Evolutionary conservation across 53 echinoderm and acorn worm species (phyloP).

Genomic region (Apostichopus leukothele): DNA sequence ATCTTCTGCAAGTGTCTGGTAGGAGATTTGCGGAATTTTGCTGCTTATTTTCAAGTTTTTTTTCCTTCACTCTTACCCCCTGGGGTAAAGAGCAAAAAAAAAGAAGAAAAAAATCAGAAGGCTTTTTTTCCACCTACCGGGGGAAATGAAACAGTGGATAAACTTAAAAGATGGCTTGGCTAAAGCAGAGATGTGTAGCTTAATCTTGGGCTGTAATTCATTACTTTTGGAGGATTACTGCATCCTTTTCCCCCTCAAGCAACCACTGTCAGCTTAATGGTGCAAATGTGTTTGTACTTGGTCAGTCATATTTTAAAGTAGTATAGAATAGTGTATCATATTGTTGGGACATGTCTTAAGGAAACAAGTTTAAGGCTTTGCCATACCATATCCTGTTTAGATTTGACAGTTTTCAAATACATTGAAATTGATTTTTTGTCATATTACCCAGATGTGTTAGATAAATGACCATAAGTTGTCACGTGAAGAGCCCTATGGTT

Average conservation of each 20-base stretch:
- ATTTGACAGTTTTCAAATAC: too few relatives aligned
- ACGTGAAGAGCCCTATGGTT: too few relatives aligned
- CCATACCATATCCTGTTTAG: too few relatives aligned
- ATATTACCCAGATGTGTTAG: too few relatives aligned
- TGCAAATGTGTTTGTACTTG: neutral
- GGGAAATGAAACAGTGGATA: neutral
- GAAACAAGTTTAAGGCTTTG: too few relatives aligned
- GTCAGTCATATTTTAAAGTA: neutral
- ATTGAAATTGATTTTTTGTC: too few relatives aligned
- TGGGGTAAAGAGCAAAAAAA: neutral
- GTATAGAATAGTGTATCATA: neutral
- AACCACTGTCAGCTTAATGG: neutral
- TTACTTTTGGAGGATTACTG: neutral
- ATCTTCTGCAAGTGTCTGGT: neutral
- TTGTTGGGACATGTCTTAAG: too few relatives aligned
- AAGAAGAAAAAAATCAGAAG: neutral
- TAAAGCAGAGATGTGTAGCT: neutral
- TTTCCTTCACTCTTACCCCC: slow-evolving; percentile 11
- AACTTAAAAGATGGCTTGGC: neutral
- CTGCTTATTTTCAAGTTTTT: slow-evolving; percentile 2
- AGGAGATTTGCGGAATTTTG: slow-evolving; percentile 15
- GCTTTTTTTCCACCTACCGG: neutral
- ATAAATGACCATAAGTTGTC: too few relatives aligned
- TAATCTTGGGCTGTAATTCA: neutral
- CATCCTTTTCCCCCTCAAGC: neutral